Evolutionary conservation across 2,797 vertebrate genomes (phyloP).

Genomic region (Choloepus didactylus): DNA sequence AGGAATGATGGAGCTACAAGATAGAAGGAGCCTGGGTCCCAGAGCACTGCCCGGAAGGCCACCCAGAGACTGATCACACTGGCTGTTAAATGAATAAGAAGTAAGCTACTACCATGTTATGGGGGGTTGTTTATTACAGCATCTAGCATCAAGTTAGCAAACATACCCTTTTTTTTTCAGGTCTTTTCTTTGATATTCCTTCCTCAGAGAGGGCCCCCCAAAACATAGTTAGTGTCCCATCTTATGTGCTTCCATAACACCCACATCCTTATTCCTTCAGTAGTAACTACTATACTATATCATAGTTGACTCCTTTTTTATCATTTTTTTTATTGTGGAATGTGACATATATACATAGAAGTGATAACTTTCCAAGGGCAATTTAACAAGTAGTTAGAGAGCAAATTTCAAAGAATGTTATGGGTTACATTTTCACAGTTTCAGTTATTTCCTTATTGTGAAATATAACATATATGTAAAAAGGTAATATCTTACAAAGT

Average conservation of each 20-base stretch:
- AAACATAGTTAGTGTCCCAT: not conserved
- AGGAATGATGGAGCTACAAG: not conserved
- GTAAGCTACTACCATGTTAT: not conserved
- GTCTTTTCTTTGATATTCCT: not conserved
- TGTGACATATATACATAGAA: too few relatives aligned
- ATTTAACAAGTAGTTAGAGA: too few relatives aligned
- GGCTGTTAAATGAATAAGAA: not conserved
- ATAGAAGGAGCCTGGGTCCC: not conserved
- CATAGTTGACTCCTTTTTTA: too few relatives aligned
- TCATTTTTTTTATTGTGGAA: too few relatives aligned
- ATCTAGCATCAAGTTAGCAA: not conserved
- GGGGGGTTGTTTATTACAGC: not conserved
- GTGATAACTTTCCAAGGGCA: too few relatives aligned
- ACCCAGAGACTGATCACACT: not conserved
- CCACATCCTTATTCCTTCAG: not conserved
- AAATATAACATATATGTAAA: too few relatives aligned
- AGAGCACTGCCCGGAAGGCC: not conserved
- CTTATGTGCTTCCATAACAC: not conserved
- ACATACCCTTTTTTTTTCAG: not conserved
- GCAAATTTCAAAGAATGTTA: too few relatives aligned
- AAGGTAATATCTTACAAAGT: too few relatives aligned
- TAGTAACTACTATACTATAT: not conserved
- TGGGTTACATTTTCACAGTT: too few relatives aligned
- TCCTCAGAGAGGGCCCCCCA: not conserved
- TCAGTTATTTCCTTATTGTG: too few relatives aligned